Evolutionary conservation across 2,888 invertebrate species (phyloP), one percentile per base, ranked within the genome.

Genomic region (Plusia festucae): DNA sequence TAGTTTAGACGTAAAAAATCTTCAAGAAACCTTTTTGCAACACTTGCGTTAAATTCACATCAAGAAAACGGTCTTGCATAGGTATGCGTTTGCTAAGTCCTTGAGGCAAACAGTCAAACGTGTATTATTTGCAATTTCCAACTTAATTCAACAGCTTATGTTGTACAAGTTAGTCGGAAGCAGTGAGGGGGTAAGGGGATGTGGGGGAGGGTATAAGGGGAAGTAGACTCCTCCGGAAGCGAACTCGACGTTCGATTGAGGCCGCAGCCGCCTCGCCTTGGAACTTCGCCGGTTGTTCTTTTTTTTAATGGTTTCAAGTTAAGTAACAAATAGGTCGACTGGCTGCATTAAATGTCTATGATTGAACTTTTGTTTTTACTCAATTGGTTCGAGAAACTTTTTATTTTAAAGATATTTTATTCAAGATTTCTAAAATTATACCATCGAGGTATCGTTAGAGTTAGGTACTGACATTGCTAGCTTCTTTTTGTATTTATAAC

Each of bases 191-290:
- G 69, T 2, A n/a, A 5, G 59, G 65, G 76, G 79, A 78, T 73
- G 56, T 58, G 60, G 65, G 55, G 76, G 56, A 67, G 58, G 59
- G 70, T 5, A 6, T 7, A 70, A 66, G 58, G 83, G 87, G 86
- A 86, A 81, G 83, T 80, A 70, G 75, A 75, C 82, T 76, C 65
- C 73, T 71, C 60, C 84, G 86, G 87, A 84, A 80, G 68, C 70
- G 64, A 79, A 78, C 79, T 81, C 77, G 70, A 68, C 77, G 75
- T 73, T 73, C 83, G 75, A 84, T 85, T 80, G 86, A 83, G 84
- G 83, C 82, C 82, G 61, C 78, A 68, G 72, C 68, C 73, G 73
- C 69, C 63, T 70, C 74, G 79, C 70, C 74, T 75, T 76, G 79
- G 67, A 78, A 76, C 76, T 81, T 78, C 68, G 61, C 27, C 54